Conservation (phyloP, 1,140 invertebrate genomes). For the Drosophila ficusphila region DNA sequence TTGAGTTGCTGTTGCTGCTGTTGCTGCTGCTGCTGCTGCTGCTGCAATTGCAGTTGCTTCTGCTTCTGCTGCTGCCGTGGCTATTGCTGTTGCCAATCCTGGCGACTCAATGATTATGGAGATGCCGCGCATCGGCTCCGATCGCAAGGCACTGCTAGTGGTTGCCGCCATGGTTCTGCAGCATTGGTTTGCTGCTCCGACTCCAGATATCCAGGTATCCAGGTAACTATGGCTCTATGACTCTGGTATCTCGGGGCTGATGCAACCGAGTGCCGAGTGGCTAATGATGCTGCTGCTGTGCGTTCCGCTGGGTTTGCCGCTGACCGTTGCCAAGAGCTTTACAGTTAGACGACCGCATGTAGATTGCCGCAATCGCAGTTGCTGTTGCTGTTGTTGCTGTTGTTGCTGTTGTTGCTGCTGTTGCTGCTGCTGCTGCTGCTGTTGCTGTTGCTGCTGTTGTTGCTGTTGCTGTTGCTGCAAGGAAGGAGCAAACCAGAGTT, state of each 20-base stretch:
- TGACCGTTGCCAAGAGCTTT: slow-evolving; percentile 70
- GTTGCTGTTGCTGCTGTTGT: slow-evolving; percentile 6
- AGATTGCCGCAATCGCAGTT: slow-evolving; percentile 55
- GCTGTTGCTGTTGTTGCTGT: background rate
- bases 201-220: slow-evolving; percentile 32
- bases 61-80: slow-evolving; percentile 22
- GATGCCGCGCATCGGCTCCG: slow-evolving; percentile 71
- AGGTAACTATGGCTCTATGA: slow-evolving; percentile 22
- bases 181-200: slow-evolving; percentile 52
- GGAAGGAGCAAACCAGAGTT: slow-evolving; percentile 20
- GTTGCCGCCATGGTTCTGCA: slow-evolving; percentile 62
- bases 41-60: slow-evolving; percentile 21
- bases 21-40: slow-evolving; percentile 17
- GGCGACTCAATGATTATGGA: slow-evolving; percentile 73
- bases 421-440: background rate
- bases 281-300: slow-evolving; percentile 35
- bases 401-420: slow-evolving; percentile 17
- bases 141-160: slow-evolving; percentile 42
- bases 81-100: slow-evolving; percentile 23
- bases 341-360: slow-evolving; percentile 70
- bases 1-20: slow-evolving; percentile 25
- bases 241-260: slow-evolving; percentile 14
- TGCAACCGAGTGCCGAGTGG: slow-evolving; percentile 56
- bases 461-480: slow-evolving; percentile 12
- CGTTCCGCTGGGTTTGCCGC: slow-evolving; percentile 29